Evolutionary conservation across 2,888 invertebrate genomes (phyloP), one percentile per base, ranked within the genome.

Genomic region (Microplitis manilae): DNA sequence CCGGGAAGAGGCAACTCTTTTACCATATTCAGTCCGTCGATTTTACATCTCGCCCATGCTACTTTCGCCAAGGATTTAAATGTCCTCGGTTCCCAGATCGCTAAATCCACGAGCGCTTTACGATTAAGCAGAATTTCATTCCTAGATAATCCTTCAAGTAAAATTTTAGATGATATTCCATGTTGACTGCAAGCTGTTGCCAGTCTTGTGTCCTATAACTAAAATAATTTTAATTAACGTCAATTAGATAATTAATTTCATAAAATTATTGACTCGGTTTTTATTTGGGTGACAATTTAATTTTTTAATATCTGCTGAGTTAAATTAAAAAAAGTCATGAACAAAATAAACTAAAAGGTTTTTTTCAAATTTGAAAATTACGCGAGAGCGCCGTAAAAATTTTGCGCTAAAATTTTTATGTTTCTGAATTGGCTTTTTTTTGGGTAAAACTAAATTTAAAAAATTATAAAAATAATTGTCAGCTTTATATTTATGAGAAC

Each of bases 41-140:
- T 82, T 59, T 91, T 87, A 2, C 91, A 79, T 84, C 91, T 92
- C 75, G 94, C 91, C 81, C 93, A 91, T 0, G 95, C 95, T 68
- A 95, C 91, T 76, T 94, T 94, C 0, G 94, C 92, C 15, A 96
- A 90, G 4, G 94, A 93, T 91, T 96, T 94, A 89, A 97, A 97
- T 0, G 96, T 94, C 60, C 93, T 92, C 1, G 97, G 97, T 88
- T 97, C 97, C 96, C 96, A 97, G 80, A 94, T 92, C 0, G 96
- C 95, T 73, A 97, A 90, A 86, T 96, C 95, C 0, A 95, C 92
- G 4, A 97, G 90, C 15, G 93, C 91, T 91, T 96, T 96, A 65
- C 94, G 91, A 86, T 95, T 94, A 13, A 96, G 89, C 83, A 94
- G 89, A 79, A 97, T 93, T 82, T 95, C 93, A 62, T 93, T 92